These are phyloP conservation scores for Eupithecia centaureata DNA, from an alignment of 2,888 invertebrate species.

Conservation along the genomic window DNA sequence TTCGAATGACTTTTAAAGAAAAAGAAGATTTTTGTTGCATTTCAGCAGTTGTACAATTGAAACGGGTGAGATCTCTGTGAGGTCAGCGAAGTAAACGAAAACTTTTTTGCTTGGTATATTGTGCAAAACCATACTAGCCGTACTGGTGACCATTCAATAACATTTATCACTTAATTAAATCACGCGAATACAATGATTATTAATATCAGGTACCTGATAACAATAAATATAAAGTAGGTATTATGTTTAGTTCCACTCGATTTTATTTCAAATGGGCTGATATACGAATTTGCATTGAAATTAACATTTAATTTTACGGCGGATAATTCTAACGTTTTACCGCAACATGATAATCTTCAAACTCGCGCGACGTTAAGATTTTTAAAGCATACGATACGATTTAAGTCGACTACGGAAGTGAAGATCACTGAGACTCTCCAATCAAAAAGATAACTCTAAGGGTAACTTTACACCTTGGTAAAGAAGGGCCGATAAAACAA, in stretches of 20 bases:
- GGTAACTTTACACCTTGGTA: neutral
- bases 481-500: neutral
- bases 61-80: no score
- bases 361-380: neutral
- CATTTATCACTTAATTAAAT: neutral
- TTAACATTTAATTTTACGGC: constrained; percentile 45
- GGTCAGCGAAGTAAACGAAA: neutral
- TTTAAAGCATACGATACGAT: neutral
- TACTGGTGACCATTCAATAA: neutral
- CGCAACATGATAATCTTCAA: constrained; percentile 23
- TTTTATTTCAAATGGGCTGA: constrained; percentile 52
- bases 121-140: neutral
- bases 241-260: constrained; percentile 10
- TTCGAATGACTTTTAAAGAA: no score
- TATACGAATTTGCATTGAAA: constrained; percentile 58
- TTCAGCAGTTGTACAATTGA: no score
- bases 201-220: neutral
- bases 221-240: no score
- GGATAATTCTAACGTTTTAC: constrained; percentile 40
- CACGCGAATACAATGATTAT: neutral
- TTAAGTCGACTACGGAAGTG: neutral
- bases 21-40: no score
- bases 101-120: neutral
- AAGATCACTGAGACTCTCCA: neutral
- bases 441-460: neutral